phyloP scores from a whole-genome alignment of 2,888 invertebrate genomes.

The Himalopsyche japonica region DNA sequence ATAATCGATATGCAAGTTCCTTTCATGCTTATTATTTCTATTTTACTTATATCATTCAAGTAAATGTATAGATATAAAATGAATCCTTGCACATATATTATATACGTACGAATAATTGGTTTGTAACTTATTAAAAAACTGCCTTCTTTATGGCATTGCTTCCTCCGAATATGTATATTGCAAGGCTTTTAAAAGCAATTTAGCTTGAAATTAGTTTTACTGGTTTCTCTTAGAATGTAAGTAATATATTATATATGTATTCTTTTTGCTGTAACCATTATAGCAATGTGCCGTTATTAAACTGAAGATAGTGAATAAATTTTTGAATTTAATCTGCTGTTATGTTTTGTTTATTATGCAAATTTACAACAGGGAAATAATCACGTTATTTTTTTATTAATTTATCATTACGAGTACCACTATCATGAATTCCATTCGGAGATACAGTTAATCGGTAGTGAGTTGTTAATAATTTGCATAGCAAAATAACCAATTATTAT shows the following conservation, averaged over 20 bases:
- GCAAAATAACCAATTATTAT: neutral
- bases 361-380: neutral
- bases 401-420: neutral
- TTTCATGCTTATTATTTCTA: no score
- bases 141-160: neutral
- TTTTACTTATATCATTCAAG: no score
- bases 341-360: neutral
- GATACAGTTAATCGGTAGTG: neutral
- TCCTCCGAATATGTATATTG: neutral
- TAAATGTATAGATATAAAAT: no score
- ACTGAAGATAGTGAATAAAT: no score
- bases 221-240: no score
- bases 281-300: no score
- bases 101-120: neutral
- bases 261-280: no score
- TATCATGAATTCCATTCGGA: neutral
- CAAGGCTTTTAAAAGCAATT: neutral
- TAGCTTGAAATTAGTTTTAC: no score
- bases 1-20: no score
- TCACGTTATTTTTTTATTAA: neutral
- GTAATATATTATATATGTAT: no score
- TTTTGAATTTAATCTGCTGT: no score
- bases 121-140: neutral
- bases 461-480: conserved; percentile 1
- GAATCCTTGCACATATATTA: no score